Conservation (phyloP, 2,113 vertebrate species). For the Corythoichthys intestinalis region DNA sequence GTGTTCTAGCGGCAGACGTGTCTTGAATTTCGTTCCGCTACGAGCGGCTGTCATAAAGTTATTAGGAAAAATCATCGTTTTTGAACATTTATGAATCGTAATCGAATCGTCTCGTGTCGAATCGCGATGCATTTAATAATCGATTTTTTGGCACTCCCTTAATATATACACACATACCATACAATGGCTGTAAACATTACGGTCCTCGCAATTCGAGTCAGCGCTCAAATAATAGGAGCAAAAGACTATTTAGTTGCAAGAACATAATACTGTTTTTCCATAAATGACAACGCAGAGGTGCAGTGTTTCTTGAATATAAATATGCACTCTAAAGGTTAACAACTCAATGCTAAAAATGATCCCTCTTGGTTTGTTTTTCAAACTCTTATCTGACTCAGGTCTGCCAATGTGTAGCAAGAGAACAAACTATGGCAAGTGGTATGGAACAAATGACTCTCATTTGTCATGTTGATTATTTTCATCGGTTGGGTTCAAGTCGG, state of each 20-base stretch:
- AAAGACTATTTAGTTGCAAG: not conserved
- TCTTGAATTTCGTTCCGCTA: no score
- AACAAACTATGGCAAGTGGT: conserved; percentile 23
- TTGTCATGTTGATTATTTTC: conserved; percentile 4
- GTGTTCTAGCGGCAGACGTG: no score
- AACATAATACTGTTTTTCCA: not conserved
- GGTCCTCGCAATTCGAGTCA: not conserved
- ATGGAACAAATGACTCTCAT: conserved; percentile 23
- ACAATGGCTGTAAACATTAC: no score
- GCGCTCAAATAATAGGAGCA: not conserved
- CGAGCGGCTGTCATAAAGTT: no score
- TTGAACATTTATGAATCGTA: no score
- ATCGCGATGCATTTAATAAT: no score
- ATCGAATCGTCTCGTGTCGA: no score
- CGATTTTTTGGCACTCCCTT: no score
- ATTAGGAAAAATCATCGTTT: no score
- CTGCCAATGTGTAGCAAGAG: conserved; percentile 55
- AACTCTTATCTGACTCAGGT: conserved; percentile 59
- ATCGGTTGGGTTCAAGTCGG: not conserved
- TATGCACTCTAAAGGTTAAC: not conserved
- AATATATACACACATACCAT: no score
- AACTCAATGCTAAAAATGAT: not conserved
- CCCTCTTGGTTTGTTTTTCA: not conserved
- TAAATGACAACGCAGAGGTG: not conserved
- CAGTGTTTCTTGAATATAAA: not conserved